Base-by-base conservation (phyloP, 2,797 vertebrate genomes). In the Typhlichthys subterraneus region DNA sequence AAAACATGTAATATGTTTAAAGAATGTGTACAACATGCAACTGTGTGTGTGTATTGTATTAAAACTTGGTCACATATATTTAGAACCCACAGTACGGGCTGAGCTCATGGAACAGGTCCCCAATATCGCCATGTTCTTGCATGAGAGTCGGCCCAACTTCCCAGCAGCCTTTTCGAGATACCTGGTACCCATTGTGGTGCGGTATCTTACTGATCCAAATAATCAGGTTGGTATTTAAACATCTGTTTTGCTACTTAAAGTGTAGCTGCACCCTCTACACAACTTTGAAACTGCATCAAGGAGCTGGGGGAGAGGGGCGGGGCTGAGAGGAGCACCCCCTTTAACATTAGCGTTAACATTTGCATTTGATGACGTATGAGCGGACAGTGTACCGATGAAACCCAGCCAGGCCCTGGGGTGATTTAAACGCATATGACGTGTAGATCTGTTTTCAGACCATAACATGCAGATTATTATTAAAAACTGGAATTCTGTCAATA, bases 21-120 rank as follows among this genome's bases (percentile, higher is more conserved):
- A 42, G 38, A 7, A 42, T 42, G 14, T 10, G 12, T 60, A 9
- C 9, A 47, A 17, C 47, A 14, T 59, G 10, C 15, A 1, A 46
- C 14, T 15, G 61, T 42, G 1, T 53, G n/a, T 67, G 19, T 57
- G 17, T 5, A 38, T 57, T 51, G 45, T 65, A 29, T 3, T 10
- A 59, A 13, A 51, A 9, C 15, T 19, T 48, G 29, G 15, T 53
- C 70, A 23, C 76, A 46, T 83, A 23, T 57, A 63, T 72, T 72
- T 83, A 97, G 96, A 97, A 79, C 95, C 96, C 31, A 95, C 94
- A 12, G 95, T 96, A 45, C 81, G 93, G 69, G 94, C 94, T 14
- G 96, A 97, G 76, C 90, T 98, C 78, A 95, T 97, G 95, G 95
- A 96, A 60, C 95, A 97, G 75, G 92, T 96, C 55, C 95, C 95